Base-by-base conservation (phyloP, 1,140 invertebrate species). In the Anastatus disparis region DNA sequence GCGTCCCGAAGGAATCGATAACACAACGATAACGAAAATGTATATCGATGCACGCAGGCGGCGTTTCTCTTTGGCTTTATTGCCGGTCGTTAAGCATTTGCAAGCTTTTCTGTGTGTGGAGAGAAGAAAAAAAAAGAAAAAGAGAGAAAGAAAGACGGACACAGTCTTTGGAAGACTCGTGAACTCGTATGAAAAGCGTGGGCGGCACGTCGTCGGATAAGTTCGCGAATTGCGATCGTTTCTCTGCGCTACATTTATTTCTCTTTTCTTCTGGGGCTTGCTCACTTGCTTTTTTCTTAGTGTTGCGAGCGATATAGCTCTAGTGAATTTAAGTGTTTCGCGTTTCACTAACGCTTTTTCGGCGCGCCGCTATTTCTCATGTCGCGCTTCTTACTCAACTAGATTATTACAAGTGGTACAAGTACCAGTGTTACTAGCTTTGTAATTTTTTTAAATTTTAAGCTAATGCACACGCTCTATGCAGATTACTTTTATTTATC, bases 31-130 rank as follows among this genome's bases (percentile, higher is more conserved):
- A n/a, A n/a, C n/a, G 42, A 56, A 58, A 50, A 31, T 53, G 35
- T 55, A 70, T 40, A 70, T 46, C 48, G 55, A 68, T 59, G 40
- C 26, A n/a, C 15, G 13, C 31, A 10, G n/a, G 24, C 46, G 22
- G 31, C 27, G n/a, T n/a, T n/a, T n/a, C n/a, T n/a, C n/a, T n/a
- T 48, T 15, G 55, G 48, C 58, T 70, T 70, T 70, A 70, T 63
- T 62, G 68, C 68, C 40, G 68, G 50, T 70, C 68, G 59, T 70
- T 70, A 70, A 70, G 68, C 67, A 31, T 44, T 52, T n/a, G 44
- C 55, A 27, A 31, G 53, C 13, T 31, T 15, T 26, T 2, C 2
- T 6, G 24, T 13, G 10, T 53, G 50, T 26, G 24, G 10, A 26
- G 9, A 2, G 17, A 17, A 20, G 3, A 15, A 15, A 2, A 20